Evolutionary conservation across 2,113 vertebrate species (phyloP), one percentile per base, ranked within the genome.

Genomic region (Caracal caracal): DNA sequence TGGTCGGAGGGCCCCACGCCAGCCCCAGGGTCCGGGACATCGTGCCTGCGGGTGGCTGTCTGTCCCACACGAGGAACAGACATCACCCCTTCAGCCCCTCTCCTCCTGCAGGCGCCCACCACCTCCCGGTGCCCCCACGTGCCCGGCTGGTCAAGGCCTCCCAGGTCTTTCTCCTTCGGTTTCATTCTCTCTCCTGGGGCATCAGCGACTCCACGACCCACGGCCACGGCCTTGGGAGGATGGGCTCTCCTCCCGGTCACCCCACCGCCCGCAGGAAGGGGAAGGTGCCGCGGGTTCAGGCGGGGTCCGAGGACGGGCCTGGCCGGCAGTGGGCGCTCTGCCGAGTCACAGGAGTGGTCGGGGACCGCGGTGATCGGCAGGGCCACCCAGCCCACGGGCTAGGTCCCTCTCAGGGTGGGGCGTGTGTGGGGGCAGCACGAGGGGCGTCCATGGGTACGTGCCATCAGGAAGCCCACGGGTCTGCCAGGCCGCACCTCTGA

Each of bases 331-430:
- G 20, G 24, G 70, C 1, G 2, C 9, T 35, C 17, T 24, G 70
- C 70, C 2, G 35, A 71, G 70, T 37, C 20, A 66, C 28, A 70
- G 66, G 9, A 10, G 20, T 20, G 66, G n/a, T 8, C 3, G 4
- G 28, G 17, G 8, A 8, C n/a, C 66, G 5, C 1, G 11, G 11
- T 6, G 10, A 26, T 73, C 2, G 0, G 20, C 33, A 1, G 22
- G 37, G 70, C 26, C 4, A 26, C 35, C 65, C n/a, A 35, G n/a
- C 35, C n/a, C 7, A 3, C 19, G 17, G 66, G 3, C 30, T 19
- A 35, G 17, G n/a, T 70, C 33, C 70, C 22, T 43, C 22, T 71
- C 37, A 12, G 37, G 70, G 22, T 2, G 11, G 10, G 2, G 35
- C 26, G 70, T 0, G 0, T 0, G 0, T 2, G 10, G 20, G 43